Percentiles rank a stretch among this genome's conserved stretches.
These are phyloP conservation scores for Pampusana beccarii DNA, from an alignment of 2,113 vertebrate species.

Conservation along the genomic window DNA sequence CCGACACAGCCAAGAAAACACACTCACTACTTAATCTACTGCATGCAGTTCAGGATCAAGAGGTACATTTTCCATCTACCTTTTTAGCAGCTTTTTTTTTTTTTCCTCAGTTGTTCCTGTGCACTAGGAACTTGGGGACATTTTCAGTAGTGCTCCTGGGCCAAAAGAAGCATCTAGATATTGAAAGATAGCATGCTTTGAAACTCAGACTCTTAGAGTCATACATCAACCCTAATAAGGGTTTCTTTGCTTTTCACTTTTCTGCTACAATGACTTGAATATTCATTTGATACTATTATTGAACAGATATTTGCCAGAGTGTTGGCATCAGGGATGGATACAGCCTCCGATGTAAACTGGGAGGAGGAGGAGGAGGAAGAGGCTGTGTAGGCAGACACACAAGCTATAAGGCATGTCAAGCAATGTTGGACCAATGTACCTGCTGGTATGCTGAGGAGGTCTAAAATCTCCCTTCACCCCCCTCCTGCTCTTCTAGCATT, in stretches of 20 bases:
- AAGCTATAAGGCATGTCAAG: not conserved
- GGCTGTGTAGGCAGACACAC: not conserved
- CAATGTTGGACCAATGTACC: not conserved
- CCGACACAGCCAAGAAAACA: not conserved
- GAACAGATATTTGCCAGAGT: not conserved
- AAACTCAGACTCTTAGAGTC: not conserved
- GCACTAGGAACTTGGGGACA: not conserved
- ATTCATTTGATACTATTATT: not conserved
- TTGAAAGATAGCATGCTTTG: not conserved
- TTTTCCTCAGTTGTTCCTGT: not conserved
- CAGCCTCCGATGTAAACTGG: not conserved
- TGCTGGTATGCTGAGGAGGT: not conserved
- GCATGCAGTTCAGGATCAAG: not conserved
- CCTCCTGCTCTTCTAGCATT: not conserved
- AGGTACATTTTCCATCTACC: not conserved
- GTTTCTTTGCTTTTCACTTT: not conserved
- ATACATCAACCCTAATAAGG: not conserved
- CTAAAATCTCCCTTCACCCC: not conserved
- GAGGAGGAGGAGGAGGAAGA: not conserved
- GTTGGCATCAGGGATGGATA: not conserved
- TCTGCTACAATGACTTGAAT: not conserved
- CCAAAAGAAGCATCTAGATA: not conserved
- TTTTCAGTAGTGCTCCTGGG: not conserved
- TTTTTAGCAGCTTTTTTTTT: not conserved
- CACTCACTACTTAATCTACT: not conserved